phyloP scores from a whole-genome alignment of 2,113 vertebrate species.

The Albula goreensis region DNA sequence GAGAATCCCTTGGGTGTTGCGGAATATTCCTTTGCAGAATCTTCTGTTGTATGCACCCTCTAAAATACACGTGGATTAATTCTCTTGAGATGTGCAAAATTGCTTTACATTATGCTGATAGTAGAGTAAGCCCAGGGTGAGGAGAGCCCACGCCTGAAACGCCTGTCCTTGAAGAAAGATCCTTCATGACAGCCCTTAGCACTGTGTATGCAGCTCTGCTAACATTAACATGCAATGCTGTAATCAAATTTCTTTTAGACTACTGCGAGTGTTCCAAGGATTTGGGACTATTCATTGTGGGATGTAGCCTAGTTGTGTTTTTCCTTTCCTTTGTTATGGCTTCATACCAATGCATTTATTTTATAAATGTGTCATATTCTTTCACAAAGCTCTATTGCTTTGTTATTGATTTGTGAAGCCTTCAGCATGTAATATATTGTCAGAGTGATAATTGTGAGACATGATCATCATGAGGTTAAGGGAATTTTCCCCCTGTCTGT shows the following conservation, averaged over 20 bases:
- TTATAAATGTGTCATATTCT: too few species aligned
- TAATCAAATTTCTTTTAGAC: constrained; percentile 53
- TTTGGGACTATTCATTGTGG: too few species aligned
- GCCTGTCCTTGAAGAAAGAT: background rate
- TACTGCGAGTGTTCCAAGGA: too few species aligned
- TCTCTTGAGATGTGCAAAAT: background rate
- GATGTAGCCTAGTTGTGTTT: too few species aligned
- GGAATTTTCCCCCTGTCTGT: too few species aligned
- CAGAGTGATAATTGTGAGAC: too few species aligned
- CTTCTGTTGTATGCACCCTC: background rate
- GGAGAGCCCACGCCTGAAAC: background rate
- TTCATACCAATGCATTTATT: too few species aligned
- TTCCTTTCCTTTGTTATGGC: too few species aligned
- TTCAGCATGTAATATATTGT: too few species aligned
- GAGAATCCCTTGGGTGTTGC: background rate
- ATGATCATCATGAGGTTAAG: too few species aligned
- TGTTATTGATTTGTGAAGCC: too few species aligned
- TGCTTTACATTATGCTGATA: background rate
- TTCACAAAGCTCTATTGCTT: too few species aligned
- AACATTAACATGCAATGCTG: constrained; percentile 63
- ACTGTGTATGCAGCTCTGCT: constrained; percentile 52
- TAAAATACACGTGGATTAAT: background rate
- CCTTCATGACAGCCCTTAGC: background rate
- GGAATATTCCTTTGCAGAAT: background rate
- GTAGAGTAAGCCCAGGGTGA: background rate